These are phyloP conservation scores for Scartelaos histophorus DNA, from an alignment of 2,113 vertebrate species.

Conservation along the genomic window DNA sequence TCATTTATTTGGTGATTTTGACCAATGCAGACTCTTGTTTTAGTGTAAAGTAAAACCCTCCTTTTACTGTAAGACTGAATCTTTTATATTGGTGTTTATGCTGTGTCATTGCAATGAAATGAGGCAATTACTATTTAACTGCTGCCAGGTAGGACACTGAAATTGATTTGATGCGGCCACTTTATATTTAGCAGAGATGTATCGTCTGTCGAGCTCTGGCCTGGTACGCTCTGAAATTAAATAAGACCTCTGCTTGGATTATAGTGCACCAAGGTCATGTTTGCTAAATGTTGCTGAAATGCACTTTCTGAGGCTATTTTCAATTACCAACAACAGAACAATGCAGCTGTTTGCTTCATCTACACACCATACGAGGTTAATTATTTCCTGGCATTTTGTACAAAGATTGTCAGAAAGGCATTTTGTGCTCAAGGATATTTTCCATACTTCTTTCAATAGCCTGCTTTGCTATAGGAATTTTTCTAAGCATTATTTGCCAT, in stretches of 20 bases:
- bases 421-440: neutral
- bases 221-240: constrained; percentile 21
- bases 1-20: too few relatives aligned
- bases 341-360: constrained; percentile 11
- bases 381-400: constrained; percentile 1
- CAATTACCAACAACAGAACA: constrained; percentile 18
- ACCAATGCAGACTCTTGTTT: neutral
- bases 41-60: neutral
- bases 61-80: constrained; percentile 1
- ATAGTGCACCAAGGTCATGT: constrained; percentile 17
- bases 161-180: constrained; percentile 50
- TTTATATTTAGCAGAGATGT: constrained; percentile 39
- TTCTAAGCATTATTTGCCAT: neutral
- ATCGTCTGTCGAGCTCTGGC: constrained; percentile 20
- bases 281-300: constrained; percentile 11
- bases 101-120: constrained; percentile 36
- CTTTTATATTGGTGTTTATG: constrained; percentile 35
- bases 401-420: neutral
- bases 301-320: constrained; percentile 31
- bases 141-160: constrained; percentile 36
- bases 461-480: neutral
- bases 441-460: neutral
- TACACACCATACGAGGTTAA: constrained; percentile 6
- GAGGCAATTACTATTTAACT: constrained; percentile 45
- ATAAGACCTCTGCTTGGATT: constrained; percentile 11